A percentile compares a stretch with the other conserved stretches of the same genome.
Conservation (phyloP, 2,797 vertebrate species). For the Carcharodon carcharias region DNA sequence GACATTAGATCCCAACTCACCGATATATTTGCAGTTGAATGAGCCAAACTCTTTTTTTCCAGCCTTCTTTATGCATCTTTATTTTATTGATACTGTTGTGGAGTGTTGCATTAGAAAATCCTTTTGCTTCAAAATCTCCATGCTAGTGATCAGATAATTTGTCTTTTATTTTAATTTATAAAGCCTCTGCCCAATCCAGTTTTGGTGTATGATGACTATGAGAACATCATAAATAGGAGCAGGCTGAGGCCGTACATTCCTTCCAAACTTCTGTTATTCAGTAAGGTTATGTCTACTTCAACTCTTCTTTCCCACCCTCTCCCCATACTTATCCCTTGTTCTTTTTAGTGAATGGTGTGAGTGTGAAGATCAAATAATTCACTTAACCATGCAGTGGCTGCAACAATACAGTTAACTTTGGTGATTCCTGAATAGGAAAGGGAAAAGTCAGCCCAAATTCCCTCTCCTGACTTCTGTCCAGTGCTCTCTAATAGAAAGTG, state of each 20-base stretch:
- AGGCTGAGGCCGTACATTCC: background rate
- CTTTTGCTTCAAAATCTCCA: background rate
- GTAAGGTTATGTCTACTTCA: background rate
- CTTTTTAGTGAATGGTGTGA: background rate
- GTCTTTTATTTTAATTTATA: background rate
- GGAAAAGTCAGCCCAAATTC: background rate
- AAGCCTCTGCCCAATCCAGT: background rate
- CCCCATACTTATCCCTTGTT: background rate
- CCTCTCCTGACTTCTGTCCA: background rate
- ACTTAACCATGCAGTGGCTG: background rate
- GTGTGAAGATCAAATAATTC: background rate
- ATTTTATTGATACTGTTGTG: background rate
- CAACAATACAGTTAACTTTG: background rate
- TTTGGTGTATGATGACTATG: background rate
- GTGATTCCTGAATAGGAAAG: background rate
- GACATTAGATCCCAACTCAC: background rate
- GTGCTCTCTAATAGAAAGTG: background rate
- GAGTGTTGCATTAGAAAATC: background rate
- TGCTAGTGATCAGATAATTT: background rate
- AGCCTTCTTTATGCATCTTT: background rate
- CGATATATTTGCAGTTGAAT: background rate
- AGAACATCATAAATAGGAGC: background rate
- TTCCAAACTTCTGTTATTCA: background rate
- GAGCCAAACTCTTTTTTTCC: background rate
- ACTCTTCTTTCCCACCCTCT: background rate